Percentiles rank a stretch among this genome's conserved stretches.
Conservation (phyloP, 2,888 invertebrate genomes). For the Macrosoma leucophasiata region DNA sequence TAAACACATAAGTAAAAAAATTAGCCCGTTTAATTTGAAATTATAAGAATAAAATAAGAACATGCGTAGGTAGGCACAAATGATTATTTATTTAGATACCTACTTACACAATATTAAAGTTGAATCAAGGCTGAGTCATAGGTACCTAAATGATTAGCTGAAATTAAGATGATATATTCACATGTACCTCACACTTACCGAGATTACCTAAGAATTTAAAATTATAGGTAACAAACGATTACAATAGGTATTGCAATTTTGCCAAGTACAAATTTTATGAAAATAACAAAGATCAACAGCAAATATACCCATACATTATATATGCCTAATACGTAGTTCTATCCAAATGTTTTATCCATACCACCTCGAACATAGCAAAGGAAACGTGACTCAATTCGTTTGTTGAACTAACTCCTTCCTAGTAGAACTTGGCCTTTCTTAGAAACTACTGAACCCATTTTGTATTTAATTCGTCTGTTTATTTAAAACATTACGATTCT, state of each 20-base stretch:
- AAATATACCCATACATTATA: neutral
- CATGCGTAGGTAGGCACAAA: no score
- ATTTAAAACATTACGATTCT: slow-evolving; percentile 34
- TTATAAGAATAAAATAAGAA: no score
- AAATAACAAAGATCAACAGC: slow-evolving; percentile 7
- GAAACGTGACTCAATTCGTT: slow-evolving; percentile 24
- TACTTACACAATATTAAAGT: no score
- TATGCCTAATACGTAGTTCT: neutral
- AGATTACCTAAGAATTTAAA: slow-evolving; percentile 3
- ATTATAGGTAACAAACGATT: slow-evolving; percentile 3
- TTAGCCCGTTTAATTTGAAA: no score
- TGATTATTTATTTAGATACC: no score
- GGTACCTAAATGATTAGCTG: no score
- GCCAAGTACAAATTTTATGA: slow-evolving; percentile 18
- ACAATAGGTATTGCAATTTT: slow-evolving; percentile 3
- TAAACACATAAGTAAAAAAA: no score
- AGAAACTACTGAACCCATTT: slow-evolving; percentile 65
- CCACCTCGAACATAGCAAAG: slow-evolving; percentile 4
- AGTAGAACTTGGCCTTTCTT: no score
- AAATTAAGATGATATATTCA: no score
- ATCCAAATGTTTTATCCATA: no score
- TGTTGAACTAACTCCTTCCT: slow-evolving; percentile 38
- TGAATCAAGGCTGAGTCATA: no score
- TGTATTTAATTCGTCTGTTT: slow-evolving; percentile 41
- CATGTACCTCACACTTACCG: no score